Evolutionary conservation across 1,140 invertebrate genomes (phyloP).

Genomic region (Cydia splendana): DNA sequence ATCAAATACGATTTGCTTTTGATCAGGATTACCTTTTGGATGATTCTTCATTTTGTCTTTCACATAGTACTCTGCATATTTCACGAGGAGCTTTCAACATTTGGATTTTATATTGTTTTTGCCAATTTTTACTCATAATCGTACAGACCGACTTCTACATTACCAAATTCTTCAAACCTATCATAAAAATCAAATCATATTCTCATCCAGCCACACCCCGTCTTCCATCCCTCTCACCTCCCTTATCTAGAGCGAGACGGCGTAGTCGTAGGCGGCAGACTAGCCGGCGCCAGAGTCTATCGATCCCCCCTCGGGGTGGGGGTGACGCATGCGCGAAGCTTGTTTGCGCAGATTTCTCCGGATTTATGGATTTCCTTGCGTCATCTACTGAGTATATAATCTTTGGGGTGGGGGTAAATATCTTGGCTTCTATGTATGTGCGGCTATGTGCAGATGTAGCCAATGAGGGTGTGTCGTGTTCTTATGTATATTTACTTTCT

Average conservation of each 20-base stretch:
- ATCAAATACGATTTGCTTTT: too few relatives aligned
- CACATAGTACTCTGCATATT: too few relatives aligned
- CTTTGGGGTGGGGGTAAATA: slow-evolving; percentile 7
- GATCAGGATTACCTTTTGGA: too few relatives aligned
- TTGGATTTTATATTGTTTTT: slow-evolving; percentile 6
- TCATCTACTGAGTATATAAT: slow-evolving; percentile 25
- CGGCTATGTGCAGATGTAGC: background rate
- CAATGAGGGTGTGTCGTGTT: background rate
- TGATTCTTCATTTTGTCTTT: too few relatives aligned
- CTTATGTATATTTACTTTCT: background rate
- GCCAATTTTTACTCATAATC: background rate
- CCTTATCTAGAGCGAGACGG: slow-evolving; percentile 38
- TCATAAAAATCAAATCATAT: background rate
- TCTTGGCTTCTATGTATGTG: slow-evolving; percentile 12
- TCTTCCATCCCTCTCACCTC: slow-evolving; percentile 6
- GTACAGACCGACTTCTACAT: background rate
- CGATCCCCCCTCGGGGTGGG: slow-evolving; percentile 48
- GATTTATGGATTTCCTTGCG: slow-evolving; percentile 51
- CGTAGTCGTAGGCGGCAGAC: slow-evolving; percentile 57
- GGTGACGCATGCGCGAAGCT: slow-evolving; percentile 56
- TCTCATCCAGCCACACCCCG: slow-evolving; percentile 42
- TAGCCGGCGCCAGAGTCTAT: slow-evolving; percentile 68
- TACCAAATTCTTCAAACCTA: background rate
- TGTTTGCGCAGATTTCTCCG: slow-evolving; percentile 53
- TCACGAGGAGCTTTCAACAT: too few relatives aligned